Percentiles rank a stretch among this genome's conserved stretches.
Evolutionary conservation across 2,113 vertebrate species (phyloP).

Genomic region (Cacatua alba): DNA sequence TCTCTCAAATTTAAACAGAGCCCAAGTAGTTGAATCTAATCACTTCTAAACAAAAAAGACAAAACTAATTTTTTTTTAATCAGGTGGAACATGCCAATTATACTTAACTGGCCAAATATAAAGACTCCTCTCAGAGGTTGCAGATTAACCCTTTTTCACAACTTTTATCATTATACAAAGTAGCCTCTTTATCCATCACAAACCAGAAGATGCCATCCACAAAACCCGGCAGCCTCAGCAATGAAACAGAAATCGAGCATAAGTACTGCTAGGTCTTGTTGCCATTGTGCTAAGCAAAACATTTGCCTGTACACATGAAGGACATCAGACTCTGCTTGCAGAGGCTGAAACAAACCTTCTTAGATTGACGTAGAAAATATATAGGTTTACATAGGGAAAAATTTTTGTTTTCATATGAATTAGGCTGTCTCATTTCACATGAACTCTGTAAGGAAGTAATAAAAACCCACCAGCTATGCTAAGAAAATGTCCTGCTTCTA

Average conservation of each 20-base stretch:
- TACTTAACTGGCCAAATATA: background rate
- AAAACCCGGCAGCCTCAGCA: background rate
- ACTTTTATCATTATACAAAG: background rate
- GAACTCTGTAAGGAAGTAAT: background rate
- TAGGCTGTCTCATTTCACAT: background rate
- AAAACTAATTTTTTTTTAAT: background rate
- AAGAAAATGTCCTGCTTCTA: background rate
- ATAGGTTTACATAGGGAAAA: background rate
- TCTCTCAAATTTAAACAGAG: background rate
- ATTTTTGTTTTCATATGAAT: background rate
- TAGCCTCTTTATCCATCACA: background rate
- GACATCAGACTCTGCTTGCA: background rate
- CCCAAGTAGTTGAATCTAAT: background rate
- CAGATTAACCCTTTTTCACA: background rate
- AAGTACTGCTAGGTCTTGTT: background rate
- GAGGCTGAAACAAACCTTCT: background rate
- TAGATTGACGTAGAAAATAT: background rate
- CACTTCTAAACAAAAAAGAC: background rate
- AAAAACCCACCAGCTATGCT: background rate
- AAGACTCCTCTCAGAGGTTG: background rate
- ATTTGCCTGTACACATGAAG: background rate
- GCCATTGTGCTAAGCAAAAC: background rate
- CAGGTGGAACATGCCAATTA: background rate
- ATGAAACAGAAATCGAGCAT: background rate
- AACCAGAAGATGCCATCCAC: background rate